Evolutionary conservation across 2,888 invertebrate species (phyloP).

Genomic region (Micoletzkya japonica): DNA sequence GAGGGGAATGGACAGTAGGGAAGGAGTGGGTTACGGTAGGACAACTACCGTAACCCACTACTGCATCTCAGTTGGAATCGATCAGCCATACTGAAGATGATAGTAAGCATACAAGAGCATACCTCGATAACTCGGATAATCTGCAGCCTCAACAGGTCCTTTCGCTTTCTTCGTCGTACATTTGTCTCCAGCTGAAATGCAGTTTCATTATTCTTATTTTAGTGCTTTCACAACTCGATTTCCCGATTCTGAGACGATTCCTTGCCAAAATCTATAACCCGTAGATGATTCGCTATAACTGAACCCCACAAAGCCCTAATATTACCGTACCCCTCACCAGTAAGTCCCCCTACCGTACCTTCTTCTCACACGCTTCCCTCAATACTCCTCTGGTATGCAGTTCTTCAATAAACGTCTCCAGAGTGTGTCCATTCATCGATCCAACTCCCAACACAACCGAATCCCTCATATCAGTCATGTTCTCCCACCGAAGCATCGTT

Average conservation of each 20-base stretch:
- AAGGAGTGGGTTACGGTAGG: not conserved
- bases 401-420: constrained; percentile 91
- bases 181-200: constrained; percentile 77
- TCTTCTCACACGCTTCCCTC: constrained; percentile 76
- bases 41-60: not conserved
- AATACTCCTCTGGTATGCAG: constrained; percentile 72
- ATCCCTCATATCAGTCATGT: constrained; percentile 85
- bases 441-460: constrained; percentile 84
- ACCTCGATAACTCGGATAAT: constrained; percentile 87
- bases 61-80: not conserved
- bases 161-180: constrained; percentile 82
- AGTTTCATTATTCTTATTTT: no score
- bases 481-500: constrained; percentile 86
- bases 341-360: constrained; percentile 25
- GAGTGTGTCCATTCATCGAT: constrained; percentile 88
- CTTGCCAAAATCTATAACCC: no score
- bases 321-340: no score
- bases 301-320: no score
- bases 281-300: no score
- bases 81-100: no score
- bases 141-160: constrained; percentile 88
- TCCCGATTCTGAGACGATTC: no score
- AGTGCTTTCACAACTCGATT: no score
- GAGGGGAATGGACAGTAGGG: not conserved
- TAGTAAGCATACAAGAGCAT: constrained; percentile 71